phyloP scores from a whole-genome alignment of 2,113 vertebrate genomes.

The Eulacestoma nigropectus region DNA sequence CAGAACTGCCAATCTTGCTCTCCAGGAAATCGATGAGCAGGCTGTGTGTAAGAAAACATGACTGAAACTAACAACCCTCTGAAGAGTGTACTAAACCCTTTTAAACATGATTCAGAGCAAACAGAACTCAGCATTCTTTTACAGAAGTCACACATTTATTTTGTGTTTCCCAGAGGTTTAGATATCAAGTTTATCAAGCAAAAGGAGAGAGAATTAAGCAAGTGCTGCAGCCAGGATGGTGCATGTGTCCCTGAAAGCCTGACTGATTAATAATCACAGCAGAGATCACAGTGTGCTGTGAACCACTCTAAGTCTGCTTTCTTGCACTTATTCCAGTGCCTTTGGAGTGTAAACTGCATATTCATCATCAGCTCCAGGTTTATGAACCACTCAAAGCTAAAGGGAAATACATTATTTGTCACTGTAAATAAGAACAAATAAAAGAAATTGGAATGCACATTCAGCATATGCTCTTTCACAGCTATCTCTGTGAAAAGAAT shows the following conservation, averaged over 20 bases:
- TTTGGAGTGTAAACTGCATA: slow-evolving; percentile 11
- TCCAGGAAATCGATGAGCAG: background rate
- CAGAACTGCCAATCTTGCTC: background rate
- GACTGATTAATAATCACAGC: slow-evolving; percentile 24
- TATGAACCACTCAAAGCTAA: slow-evolving; percentile 26
- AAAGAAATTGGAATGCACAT: background rate
- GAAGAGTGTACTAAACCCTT: background rate
- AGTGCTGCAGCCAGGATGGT: background rate
- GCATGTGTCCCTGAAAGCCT: background rate
- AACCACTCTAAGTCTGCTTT: background rate
- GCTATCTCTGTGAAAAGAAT: background rate
- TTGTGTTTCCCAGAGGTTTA: background rate
- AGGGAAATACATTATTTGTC: slow-evolving; percentile 23
- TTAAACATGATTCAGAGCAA: background rate
- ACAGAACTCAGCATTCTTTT: background rate
- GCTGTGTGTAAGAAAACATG: background rate
- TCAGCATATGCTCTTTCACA: background rate
- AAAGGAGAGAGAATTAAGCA: background rate
- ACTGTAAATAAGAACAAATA: slow-evolving; percentile 22
- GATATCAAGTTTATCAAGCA: background rate
- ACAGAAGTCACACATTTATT: background rate
- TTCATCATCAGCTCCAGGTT: slow-evolving; percentile 15
- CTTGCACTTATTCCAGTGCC: background rate
- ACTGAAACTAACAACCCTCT: background rate
- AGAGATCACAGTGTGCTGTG: background rate